Evolutionary conservation across 2,888 invertebrate species (phyloP), one percentile per base, ranked within the genome.

Genomic region (Euplagia quadripunctaria): DNA sequence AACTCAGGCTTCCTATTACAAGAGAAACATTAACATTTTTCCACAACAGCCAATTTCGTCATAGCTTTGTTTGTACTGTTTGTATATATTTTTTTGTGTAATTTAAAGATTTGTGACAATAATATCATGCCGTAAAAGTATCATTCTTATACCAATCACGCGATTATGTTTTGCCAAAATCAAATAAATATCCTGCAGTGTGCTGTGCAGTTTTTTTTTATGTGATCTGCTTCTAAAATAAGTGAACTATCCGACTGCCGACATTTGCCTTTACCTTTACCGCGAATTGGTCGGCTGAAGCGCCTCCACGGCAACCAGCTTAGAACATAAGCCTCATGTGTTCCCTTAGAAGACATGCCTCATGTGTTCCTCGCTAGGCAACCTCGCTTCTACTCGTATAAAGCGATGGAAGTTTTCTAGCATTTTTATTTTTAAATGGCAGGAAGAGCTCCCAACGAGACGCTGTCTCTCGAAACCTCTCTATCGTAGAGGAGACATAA

Each of bases 41-140:
- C 31, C 31, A 31, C 6, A 61, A 61, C 31, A 31, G 2, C 0
- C 5, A 31, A 31, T 61, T 14, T 12, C 12, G 31, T 6, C 46
- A 66, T 66, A 9, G 66, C 66, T 49, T 65, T 20, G 1, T 49
- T 65, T 46, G 1, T 49, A 43, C 43, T 66, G 65, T 66, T 49
- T 31, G 16, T 66, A 9, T 31, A 14, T n/a, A n/a, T n/a, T n/a
- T 16, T 72, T 17, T 67, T 11, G 4, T 20, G 5, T 58, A 7
- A 20, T 20, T 58, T 58, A 0, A 58, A 20, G 12, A 5, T 58
- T 20, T 58, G 58, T 58, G 11, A 20, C 0, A 58, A 31, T 58
- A 4, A 31, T 61, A 61, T 1, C 14, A 31, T 31, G 31, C 20
- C 6, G 6, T 61, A 58, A 4, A 58, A 11, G 4, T 20, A 11